Conservation (phyloP, 2,888 invertebrate species). For the Cryptus viduatorius region DNA sequence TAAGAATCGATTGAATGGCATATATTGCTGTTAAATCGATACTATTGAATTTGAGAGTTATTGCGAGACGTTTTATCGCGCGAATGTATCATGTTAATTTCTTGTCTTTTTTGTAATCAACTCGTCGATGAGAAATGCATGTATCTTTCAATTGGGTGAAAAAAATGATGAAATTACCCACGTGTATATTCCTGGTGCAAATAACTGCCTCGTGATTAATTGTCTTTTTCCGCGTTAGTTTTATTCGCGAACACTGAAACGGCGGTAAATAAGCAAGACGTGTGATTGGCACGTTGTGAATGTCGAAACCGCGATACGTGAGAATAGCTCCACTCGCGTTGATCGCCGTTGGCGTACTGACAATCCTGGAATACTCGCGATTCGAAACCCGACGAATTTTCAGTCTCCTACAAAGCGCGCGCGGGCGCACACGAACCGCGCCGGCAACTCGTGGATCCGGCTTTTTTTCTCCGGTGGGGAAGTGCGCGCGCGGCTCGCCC, state of each 20-base stretch:
- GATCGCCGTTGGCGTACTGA: constrained; percentile 58
- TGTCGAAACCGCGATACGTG: neutral
- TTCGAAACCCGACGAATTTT: constrained; percentile 22
- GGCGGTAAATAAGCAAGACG: neutral
- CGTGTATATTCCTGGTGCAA: neutral
- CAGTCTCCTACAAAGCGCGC: neutral
- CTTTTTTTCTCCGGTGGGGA: constrained; percentile 11
- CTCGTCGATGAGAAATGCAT: neutral
- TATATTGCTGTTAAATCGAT: neutral
- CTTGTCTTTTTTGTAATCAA: neutral
- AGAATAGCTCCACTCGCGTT: constrained; percentile 25
- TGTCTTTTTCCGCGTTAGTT: neutral
- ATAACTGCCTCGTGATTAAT: neutral
- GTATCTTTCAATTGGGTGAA: neutral
- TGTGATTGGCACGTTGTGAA: constrained; percentile 27
- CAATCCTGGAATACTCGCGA: constrained; percentile 30
- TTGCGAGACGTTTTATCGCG: neutral
- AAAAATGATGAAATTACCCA: neutral
- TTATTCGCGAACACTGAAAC: neutral
- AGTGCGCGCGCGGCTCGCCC: neutral
- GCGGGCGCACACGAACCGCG: neutral
- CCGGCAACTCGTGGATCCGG: constrained; percentile 55
- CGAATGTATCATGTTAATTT: neutral
- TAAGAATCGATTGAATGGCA: neutral
- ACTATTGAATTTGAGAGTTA: neutral